These are phyloP conservation scores for Zoanthus gigantus DNA, from an alignment of 92 coral and sea anemone species.

Conservation along the genomic window DNA sequence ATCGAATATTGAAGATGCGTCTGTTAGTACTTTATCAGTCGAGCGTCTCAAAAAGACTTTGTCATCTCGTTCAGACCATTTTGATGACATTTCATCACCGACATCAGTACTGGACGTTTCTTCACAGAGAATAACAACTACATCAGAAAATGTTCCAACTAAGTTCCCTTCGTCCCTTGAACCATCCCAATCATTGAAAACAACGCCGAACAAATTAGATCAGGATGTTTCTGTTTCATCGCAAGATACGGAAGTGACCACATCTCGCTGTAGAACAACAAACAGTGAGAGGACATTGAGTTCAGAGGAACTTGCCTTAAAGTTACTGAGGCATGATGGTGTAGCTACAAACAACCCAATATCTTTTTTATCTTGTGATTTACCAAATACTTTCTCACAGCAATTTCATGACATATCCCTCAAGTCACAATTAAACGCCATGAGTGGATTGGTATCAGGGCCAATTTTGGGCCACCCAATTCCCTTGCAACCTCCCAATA, in stretches of 20 bases:
- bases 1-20: background rate
- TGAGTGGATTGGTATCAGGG: slow-evolving; percentile 7
- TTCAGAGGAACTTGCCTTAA: background rate
- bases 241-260: background rate
- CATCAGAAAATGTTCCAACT: background rate
- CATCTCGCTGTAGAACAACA: background rate
- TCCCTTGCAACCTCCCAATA: background rate
- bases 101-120: background rate
- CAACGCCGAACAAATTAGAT: background rate
- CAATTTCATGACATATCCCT: background rate
- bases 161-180: background rate
- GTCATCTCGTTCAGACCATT: background rate
- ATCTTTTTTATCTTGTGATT: background rate
- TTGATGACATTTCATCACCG: background rate
- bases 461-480: background rate
- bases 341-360: background rate
- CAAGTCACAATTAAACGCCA: background rate
- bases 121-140: background rate
- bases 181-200: slow-evolving; percentile 15
- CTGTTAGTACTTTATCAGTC: background rate
- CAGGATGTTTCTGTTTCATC: background rate
- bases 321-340: background rate
- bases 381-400: background rate
- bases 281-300: background rate
- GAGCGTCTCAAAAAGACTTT: background rate